These are phyloP conservation scores for Bradysia coprophila DNA, from an alignment of 1,140 invertebrate species.

Conservation along the genomic window DNA sequence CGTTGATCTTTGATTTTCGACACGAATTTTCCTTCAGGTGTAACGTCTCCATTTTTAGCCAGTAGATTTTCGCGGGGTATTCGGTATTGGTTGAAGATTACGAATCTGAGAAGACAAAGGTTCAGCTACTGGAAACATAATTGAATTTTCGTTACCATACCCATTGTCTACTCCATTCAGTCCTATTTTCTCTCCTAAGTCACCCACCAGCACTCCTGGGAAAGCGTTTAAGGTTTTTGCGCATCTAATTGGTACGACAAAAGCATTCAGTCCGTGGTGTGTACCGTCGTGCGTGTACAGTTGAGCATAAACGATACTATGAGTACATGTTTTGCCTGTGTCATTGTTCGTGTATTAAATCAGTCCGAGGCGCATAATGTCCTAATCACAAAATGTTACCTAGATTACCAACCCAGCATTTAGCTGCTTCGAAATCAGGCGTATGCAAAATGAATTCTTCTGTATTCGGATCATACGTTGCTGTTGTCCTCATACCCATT, in stretches of 20 bases:
- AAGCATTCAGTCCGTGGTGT: slow-evolving; percentile 62
- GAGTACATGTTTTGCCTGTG: slow-evolving; percentile 61
- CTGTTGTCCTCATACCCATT: slow-evolving; percentile 62
- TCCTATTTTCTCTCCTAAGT: slow-evolving; percentile 68
- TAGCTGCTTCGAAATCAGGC: slow-evolving; percentile 69
- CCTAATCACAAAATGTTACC: neutral
- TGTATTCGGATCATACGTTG: slow-evolving; percentile 54
- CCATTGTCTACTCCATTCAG: slow-evolving; percentile 73
- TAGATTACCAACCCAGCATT: slow-evolving; percentile 56
- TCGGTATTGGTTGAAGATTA: slow-evolving; percentile 69
- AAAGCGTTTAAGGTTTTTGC: slow-evolving; percentile 44
- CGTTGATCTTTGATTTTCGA: slow-evolving; percentile 51
- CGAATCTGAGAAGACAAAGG: slow-evolving; percentile 31
- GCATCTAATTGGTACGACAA: slow-evolving; percentile 62
- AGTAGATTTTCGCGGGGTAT: slow-evolving; percentile 61
- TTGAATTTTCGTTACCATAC: slow-evolving; percentile 20
- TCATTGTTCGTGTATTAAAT: slow-evolving; percentile 5
- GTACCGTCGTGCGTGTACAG: slow-evolving; percentile 53
- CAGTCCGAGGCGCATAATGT: too few relatives aligned
- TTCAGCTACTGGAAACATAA: neutral
- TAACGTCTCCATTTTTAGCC: slow-evolving; percentile 75
- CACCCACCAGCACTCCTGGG: slow-evolving; percentile 58
- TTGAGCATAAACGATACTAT: slow-evolving; percentile 73
- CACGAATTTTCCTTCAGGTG: slow-evolving; percentile 60
- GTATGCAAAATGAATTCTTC: slow-evolving; percentile 63